Conservation (phyloP, 2,888 invertebrate genomes). For the Disparrhopalites patrizii region DNA sequence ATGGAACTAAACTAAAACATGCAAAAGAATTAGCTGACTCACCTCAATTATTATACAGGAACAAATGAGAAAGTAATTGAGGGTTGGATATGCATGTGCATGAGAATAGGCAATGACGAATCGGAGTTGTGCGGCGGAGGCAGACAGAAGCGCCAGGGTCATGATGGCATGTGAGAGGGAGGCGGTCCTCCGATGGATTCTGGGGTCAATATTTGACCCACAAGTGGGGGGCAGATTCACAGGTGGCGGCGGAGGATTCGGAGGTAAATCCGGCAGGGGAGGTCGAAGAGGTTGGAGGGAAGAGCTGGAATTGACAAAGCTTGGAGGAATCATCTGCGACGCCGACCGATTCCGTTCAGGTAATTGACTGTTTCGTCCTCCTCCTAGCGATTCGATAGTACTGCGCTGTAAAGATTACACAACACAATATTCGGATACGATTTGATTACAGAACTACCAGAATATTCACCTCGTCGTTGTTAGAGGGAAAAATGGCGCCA, state of each 20-base stretch:
- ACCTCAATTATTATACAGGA: constrained; percentile 46
- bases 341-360: background rate
- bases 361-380: background rate
- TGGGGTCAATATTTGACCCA: background rate
- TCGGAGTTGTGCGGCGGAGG: constrained; percentile 47
- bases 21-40: constrained; percentile 16
- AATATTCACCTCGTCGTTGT: background rate
- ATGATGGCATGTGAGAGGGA: constrained; percentile 45
- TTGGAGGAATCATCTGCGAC: background rate
- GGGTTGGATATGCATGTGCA: constrained; percentile 43
- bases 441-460: too few relatives aligned
- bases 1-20: constrained; percentile 6
- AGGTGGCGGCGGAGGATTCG: background rate
- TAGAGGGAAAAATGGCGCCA: constrained; percentile 34
- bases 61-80: constrained; percentile 47
- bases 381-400: constrained; percentile 32
- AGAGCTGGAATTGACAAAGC: background rate
- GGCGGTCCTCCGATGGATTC: constrained; percentile 28
- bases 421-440: too few relatives aligned
- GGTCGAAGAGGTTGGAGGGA: background rate
- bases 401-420: constrained; percentile 20
- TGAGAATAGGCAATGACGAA: constrained; percentile 44
- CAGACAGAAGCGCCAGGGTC: constrained; percentile 47
- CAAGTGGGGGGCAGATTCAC: background rate
- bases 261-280: background rate